Percentiles rank a stretch among this genome's conserved stretches.
These are phyloP conservation scores for Scaeva pyrastri DNA, from an alignment of 2,888 invertebrate species.

Conservation along the genomic window DNA sequence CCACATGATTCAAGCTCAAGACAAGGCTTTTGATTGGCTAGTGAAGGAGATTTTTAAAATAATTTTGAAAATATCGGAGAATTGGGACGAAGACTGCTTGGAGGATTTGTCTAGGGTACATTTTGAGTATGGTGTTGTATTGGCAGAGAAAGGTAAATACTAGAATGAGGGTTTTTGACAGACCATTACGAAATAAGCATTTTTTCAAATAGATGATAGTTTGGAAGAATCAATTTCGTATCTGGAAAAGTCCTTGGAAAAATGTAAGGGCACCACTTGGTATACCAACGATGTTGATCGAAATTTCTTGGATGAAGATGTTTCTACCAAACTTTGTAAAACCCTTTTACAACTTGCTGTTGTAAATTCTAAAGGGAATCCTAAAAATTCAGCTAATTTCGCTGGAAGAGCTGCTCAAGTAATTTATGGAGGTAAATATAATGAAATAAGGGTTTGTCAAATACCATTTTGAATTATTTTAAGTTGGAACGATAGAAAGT, in stretches of 20 bases:
- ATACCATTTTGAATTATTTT: not conserved
- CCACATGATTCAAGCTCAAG: constrained; percentile 60
- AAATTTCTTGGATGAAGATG: constrained; percentile 47
- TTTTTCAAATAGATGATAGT: not conserved
- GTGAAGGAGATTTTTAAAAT: constrained; percentile 54
- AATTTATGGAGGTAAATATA: constrained; percentile 21
- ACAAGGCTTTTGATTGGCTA: constrained; percentile 48
- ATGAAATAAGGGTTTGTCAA: not conserved
- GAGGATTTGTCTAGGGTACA: constrained; percentile 44
- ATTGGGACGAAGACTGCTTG: constrained; percentile 15
- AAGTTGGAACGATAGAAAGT: constrained; percentile 45
- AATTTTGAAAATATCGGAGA: constrained; percentile 18
- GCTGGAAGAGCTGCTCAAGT: constrained; percentile 32
- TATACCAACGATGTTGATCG: constrained; percentile 62
- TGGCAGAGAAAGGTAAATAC: constrained; percentile 42
- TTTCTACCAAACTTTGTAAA: constrained; percentile 47
- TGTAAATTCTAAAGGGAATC: not conserved
- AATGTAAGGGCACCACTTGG: constrained; percentile 46
- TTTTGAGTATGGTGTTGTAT: constrained; percentile 53
- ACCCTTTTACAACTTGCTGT: constrained; percentile 35
- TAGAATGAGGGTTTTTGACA: no score
- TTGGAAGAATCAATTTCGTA: constrained; percentile 50
- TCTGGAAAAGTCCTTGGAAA: constrained; percentile 35
- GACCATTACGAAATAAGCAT: not conserved
- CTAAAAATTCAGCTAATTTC: constrained; percentile 15